These are phyloP conservation scores for Drosophila bocki DNA, from an alignment of 1,140 invertebrate species.

Conservation along the genomic window DNA sequence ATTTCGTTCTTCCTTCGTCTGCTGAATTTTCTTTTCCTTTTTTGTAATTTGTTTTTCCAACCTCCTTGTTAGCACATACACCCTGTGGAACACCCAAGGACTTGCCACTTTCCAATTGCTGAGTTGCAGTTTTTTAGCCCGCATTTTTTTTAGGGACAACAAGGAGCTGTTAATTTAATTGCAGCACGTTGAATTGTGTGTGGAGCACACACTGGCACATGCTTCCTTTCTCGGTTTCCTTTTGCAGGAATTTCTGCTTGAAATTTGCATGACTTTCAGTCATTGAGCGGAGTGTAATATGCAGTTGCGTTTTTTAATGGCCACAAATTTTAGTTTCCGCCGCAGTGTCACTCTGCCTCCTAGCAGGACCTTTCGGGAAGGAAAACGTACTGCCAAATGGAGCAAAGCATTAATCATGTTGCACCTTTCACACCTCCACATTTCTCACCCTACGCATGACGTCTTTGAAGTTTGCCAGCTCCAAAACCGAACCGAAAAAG, in stretches of 20 bases:
- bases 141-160: slow-evolving; percentile 4
- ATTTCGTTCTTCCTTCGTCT: slow-evolving; percentile 3
- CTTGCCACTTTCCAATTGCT: slow-evolving; percentile 1
- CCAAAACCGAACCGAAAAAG: slow-evolving; percentile 3
- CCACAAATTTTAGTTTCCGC: slow-evolving; percentile 30
- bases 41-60: neutral
- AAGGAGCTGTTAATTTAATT: slow-evolving; percentile 70
- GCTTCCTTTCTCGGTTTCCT: slow-evolving; percentile 8
- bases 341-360: neutral
- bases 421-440: slow-evolving; percentile 33
- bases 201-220: neutral
- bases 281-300: slow-evolving; percentile 28
- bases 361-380: slow-evolving; percentile 18
- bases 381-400: slow-evolving; percentile 37
- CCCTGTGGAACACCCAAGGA: neutral
- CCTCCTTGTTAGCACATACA: slow-evolving; percentile 1
- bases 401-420: slow-evolving; percentile 35
- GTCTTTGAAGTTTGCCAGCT: slow-evolving; percentile 42
- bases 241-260: slow-evolving; percentile 26
- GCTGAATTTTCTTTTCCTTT: neutral
- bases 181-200: slow-evolving; percentile 27
- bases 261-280: slow-evolving; percentile 39
- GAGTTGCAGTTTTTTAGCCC: slow-evolving; percentile 10
- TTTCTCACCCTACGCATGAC: slow-evolving; percentile 39
- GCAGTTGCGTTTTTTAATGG: slow-evolving; percentile 62